phyloP scores from a whole-genome alignment of 2,888 invertebrate species.

The Lissonota sp. region DNA sequence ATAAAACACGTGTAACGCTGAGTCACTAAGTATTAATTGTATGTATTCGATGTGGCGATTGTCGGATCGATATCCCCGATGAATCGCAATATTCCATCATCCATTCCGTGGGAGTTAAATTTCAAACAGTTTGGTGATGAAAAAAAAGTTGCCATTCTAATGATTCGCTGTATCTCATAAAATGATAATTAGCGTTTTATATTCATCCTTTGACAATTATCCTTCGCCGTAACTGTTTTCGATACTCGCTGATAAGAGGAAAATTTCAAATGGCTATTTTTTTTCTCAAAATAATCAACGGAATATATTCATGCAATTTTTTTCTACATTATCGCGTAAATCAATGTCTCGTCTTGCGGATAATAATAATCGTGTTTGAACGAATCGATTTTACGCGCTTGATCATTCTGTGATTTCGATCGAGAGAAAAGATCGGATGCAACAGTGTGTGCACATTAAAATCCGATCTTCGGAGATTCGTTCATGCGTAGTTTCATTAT shows the following conservation, averaged over 20 bases:
- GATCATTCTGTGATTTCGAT: conserved; percentile 30
- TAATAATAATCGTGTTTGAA: conserved; percentile 40
- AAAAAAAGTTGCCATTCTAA: background rate
- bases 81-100: conserved; percentile 7
- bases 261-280: conserved; percentile 24
- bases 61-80: conserved; percentile 24
- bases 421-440: conserved; percentile 18
- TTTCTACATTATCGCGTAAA: conserved; percentile 54
- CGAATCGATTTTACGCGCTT: conserved; percentile 44
- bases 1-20: conserved; percentile 5
- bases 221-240: conserved; percentile 10
- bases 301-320: conserved; percentile 16
- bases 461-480: background rate
- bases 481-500: too few relatives aligned
- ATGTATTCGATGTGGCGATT: conserved; percentile 10
- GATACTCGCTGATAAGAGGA: conserved; percentile 21
- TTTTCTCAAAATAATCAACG: background rate
- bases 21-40: conserved; percentile 22
- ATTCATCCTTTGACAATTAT: background rate
- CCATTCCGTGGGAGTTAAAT: conserved; percentile 33
- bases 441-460: background rate
- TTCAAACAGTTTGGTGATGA: background rate
- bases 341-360: conserved; percentile 40
- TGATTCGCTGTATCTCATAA: background rate
- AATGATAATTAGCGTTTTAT: background rate